These are phyloP conservation scores for Panagrolaimus sp. DNA, from an alignment of 1,140 invertebrate genomes.

Conservation along the genomic window DNA sequence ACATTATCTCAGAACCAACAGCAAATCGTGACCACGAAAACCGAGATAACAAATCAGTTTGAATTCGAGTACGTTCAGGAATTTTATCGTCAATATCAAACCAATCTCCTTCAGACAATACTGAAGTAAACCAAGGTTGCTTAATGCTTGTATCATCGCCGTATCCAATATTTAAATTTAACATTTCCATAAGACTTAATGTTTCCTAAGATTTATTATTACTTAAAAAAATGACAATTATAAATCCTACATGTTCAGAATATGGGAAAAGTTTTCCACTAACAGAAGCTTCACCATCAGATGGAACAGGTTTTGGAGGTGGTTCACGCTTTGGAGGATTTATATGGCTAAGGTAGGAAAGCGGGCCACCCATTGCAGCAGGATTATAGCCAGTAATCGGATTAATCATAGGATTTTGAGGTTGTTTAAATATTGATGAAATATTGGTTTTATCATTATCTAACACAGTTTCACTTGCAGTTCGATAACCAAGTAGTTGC, in stretches of 20 bases:
- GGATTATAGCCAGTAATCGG: background rate
- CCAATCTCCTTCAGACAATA: no score
- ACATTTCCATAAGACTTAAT: background rate
- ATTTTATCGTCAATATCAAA: no score
- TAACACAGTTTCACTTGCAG: background rate
- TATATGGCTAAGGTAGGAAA: background rate
- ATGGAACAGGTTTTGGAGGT: background rate
- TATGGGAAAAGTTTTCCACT: constrained; percentile 7
- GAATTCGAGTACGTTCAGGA: no score
- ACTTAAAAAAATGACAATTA: background rate
- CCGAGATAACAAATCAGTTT: background rate
- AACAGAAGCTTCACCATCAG: background rate
- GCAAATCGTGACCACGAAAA: background rate
- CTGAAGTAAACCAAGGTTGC: no score
- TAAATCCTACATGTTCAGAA: background rate
- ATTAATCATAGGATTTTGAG: no score
- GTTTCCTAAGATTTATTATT: background rate
- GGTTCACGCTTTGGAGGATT: background rate
- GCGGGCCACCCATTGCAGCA: background rate
- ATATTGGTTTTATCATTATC: no score
- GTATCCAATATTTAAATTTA: background rate
- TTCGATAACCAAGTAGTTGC: background rate
- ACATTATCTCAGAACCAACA: background rate
- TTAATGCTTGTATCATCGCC: no score
- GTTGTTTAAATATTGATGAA: no score